These are phyloP conservation scores for Balanococcus diminutus DNA, from an alignment of 2,888 invertebrate genomes.

Conservation along the genomic window DNA sequence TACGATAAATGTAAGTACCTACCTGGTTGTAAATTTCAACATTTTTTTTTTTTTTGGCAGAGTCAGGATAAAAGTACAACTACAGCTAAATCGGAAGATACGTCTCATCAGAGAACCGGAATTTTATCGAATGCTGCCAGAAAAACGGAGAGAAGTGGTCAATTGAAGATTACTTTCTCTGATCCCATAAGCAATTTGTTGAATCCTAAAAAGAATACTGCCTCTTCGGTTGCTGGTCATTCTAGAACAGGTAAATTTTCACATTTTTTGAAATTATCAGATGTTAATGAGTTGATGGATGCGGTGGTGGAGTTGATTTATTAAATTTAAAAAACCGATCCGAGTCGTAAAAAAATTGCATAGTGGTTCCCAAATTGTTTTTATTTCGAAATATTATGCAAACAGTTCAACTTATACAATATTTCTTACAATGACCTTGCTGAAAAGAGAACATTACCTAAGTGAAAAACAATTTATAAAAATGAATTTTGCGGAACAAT, in stretches of 20 bases:
- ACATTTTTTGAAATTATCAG: neutral
- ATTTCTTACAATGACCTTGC: too few species aligned
- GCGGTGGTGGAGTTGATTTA: too few species aligned
- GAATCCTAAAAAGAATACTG: slow-evolving; percentile 12
- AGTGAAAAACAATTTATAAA: too few species aligned
- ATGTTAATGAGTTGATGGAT: too few species aligned
- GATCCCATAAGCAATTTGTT: slow-evolving; percentile 47
- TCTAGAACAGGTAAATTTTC: slow-evolving; percentile 16
- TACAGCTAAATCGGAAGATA: slow-evolving; percentile 10
- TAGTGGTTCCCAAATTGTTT: too few species aligned
- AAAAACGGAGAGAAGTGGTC: slow-evolving; percentile 40
- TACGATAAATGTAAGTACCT: neutral
- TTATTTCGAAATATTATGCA: too few species aligned
- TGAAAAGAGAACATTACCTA: too few species aligned
- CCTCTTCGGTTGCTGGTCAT: neutral
- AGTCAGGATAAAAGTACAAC: slow-evolving; percentile 32
- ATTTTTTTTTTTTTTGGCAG: neutral
- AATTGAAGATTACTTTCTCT: slow-evolving; percentile 47
- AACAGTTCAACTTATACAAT: too few species aligned
- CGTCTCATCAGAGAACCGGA: slow-evolving; percentile 37
- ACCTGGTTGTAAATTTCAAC: neutral
- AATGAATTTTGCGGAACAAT: too few species aligned
- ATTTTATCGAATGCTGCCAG: slow-evolving; percentile 47
- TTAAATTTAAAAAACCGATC: too few species aligned
- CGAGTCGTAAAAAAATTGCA: too few species aligned